Percentiles rank a stretch among this genome's conserved stretches.
These are phyloP conservation scores for Gambusia affinis DNA, from an alignment of 2,113 vertebrate species.

Conservation along the genomic window DNA sequence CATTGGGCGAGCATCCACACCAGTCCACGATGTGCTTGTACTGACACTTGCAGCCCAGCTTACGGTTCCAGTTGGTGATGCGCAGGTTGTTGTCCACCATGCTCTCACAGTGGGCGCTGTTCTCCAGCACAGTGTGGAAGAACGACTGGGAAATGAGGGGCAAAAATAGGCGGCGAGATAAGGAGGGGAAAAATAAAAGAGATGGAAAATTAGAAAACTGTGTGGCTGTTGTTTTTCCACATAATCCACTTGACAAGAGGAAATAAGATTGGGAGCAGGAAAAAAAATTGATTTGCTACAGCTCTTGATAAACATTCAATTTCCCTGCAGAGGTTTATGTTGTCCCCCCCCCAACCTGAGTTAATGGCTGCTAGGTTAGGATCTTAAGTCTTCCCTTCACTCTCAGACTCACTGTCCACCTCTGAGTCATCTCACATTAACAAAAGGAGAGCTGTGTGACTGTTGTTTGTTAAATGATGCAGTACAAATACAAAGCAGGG, in stretches of 20 bases:
- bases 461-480: conserved; percentile 9
- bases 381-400: conserved; percentile 20
- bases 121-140: conserved; percentile 93
- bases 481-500: conserved; percentile 13
- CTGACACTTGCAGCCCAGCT: conserved; percentile 93
- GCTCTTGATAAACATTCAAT: conserved; percentile 61
- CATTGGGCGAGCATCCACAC: conserved; percentile 93
- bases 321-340: conserved; percentile 48
- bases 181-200: conserved; percentile 4
- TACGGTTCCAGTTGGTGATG: conserved; percentile 96
- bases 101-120: conserved; percentile 88
- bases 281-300: conserved; percentile 23
- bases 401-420: conserved; percentile 22
- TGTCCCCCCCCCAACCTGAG: conserved; percentile 34
- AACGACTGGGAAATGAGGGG: conserved; percentile 78
- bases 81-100: conserved; percentile 96
- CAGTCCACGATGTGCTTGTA: conserved; percentile 97
- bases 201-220: conserved; percentile 42
- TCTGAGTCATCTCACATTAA: conserved; percentile 4
- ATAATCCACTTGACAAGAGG: conserved; percentile 32
- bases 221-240: conserved; percentile 34
- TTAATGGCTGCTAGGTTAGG: conserved; percentile 21
- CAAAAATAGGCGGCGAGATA: neutral
- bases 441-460: conserved; percentile 3
- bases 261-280: conserved; percentile 43